These are phyloP conservation scores for Syritta pipiens DNA, from an alignment of 2,888 invertebrate species.

Conservation along the genomic window DNA sequence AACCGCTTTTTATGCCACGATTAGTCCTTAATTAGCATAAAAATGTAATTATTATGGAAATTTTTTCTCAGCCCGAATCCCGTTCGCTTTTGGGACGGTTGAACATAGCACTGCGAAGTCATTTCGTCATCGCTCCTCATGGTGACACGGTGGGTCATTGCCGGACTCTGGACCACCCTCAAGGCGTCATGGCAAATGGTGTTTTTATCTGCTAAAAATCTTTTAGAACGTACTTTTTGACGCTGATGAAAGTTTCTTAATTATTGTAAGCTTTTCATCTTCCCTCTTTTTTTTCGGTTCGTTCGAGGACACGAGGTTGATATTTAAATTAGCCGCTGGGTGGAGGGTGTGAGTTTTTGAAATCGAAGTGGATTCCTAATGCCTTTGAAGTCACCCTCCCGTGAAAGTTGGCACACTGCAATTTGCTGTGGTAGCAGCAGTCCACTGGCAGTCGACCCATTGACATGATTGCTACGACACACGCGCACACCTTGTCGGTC, in stretches of 20 bases:
- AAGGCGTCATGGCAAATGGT: slow-evolving; percentile 23
- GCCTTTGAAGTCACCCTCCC: too few species aligned
- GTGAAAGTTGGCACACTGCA: too few species aligned
- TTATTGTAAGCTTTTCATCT: slow-evolving; percentile 56
- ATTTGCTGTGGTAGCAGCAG: too few species aligned
- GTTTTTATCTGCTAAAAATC: slow-evolving; percentile 52
- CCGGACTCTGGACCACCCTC: not conserved
- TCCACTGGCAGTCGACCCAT: too few species aligned
- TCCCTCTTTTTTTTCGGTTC: slow-evolving; percentile 5
- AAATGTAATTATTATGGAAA: slow-evolving; percentile 68
- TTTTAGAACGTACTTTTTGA: slow-evolving; percentile 43
- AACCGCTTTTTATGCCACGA: slow-evolving; percentile 57
- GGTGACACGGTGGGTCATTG: slow-evolving; percentile 24
- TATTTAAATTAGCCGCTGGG: slow-evolving; percentile 27
- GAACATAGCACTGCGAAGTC: too few species aligned
- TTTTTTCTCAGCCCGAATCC: slow-evolving; percentile 20
- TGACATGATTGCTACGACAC: too few species aligned
- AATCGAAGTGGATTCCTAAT: too few species aligned
- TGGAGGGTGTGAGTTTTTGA: not conserved
- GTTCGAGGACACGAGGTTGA: not conserved
- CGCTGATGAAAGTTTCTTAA: slow-evolving; percentile 56
- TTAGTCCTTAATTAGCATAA: slow-evolving; percentile 67
- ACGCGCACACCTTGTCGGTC: too few species aligned
- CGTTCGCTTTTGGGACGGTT: not conserved
- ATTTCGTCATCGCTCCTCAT: slow-evolving; percentile 46